Base-by-base conservation (phyloP, 2,113 vertebrate species). In the Seriola aureovittata region DNA sequence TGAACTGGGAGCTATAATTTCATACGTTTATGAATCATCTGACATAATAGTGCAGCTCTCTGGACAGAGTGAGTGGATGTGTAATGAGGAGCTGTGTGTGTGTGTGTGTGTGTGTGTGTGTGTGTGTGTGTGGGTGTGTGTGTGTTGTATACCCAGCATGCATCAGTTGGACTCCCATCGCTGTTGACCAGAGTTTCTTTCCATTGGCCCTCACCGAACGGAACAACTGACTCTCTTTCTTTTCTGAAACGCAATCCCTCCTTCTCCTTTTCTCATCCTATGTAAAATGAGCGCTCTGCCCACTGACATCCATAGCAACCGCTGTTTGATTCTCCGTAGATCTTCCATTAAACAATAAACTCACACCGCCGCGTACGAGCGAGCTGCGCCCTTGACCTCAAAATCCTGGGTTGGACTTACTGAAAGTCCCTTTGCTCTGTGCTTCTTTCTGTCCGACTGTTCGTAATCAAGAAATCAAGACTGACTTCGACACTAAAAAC, bases 191-290 rank as follows among this genome's bases (percentile, higher is more conserved):
- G 71, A 84, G 75, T 92, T 94, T 93, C 79, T 92, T 94, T 93
- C 94, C 91, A 74, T 84, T 94, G 92, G 93, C 91, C 68, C 66
- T 68, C 79, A 75, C 42, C 55, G 75, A 90, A 92, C 32, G 93
- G 93, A 94, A 94, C 90, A 93, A 92, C 87, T 94, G 93, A 94
- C 86, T 91, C 66, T 65, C 54, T 78, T 82, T 90, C 86, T 79
- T 66, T 68, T 80, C 82, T 80, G 65, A 88, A 88, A 89, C 38
- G 14, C 54, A 82, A 87, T 88, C 84, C 71, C 84, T 89, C 86
- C 78, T n/a, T 72, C 80, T 87, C 72, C 38, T 64, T 70, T 70
- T 83, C 79, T 92, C 85, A 89, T 86, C 88, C 77, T 88, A 82
- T 89, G 79, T 82, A 82, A 78, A 85, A 71, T 0, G 44, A 84